A percentile compares a stretch with the other conserved stretches of the same genome.
Conservation (phyloP, 1,140 invertebrate genomes). For the Bombus confusus region DNA sequence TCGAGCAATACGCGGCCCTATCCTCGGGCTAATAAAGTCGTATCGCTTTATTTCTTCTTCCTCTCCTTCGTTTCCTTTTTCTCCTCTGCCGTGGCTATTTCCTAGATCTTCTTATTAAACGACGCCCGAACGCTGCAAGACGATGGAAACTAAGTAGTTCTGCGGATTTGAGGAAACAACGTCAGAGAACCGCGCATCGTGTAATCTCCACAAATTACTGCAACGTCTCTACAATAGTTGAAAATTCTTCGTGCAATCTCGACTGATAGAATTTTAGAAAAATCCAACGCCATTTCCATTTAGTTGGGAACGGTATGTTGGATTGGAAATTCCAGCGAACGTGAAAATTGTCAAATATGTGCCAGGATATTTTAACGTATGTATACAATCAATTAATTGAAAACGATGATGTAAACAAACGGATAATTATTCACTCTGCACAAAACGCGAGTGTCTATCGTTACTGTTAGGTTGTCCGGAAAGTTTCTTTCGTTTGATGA, state of each 20-base stretch:
- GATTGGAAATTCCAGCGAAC: not conserved
- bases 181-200: not conserved
- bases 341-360: not conserved
- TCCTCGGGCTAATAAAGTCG: conserved; percentile 46
- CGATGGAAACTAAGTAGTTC: conserved; percentile 21
- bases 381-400: not conserved
- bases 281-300: not conserved
- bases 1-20: conserved; percentile 23
- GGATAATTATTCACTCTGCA: not conserved
- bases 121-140: conserved; percentile 14
- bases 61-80: not conserved
- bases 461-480: no score
- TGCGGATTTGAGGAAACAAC: not conserved
- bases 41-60: conserved; percentile 33
- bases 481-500: no score
- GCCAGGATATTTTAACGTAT: not conserved
- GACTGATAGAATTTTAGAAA: not conserved
- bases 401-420: not conserved
- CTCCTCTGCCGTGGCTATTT: not conserved
- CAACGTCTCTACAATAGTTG: not conserved
- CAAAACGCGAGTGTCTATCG: not conserved
- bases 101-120: conserved; percentile 29
- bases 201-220: not conserved
- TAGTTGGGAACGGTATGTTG: no score
- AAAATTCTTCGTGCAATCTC: not conserved